Conservation (phyloP, 92 coral and sea anemone genomes). For the Epizoanthus rinbou region DNA sequence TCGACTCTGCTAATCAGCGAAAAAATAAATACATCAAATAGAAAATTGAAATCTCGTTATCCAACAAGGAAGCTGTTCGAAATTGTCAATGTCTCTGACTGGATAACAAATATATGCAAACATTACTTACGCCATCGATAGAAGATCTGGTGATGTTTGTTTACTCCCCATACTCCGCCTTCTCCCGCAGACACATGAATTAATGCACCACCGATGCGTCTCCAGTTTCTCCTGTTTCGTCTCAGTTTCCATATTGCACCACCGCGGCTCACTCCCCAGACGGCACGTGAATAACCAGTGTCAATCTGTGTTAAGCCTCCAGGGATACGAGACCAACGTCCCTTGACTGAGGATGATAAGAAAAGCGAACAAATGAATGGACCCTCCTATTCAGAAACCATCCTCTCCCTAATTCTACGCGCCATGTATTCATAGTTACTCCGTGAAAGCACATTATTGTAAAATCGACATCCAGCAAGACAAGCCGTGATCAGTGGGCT, state of each 20-base stretch:
- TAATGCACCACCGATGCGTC: constrained; percentile 16
- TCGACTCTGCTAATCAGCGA: no score
- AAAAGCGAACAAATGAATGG: not conserved
- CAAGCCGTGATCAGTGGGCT: no score
- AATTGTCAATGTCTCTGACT: no score
- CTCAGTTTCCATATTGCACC: constrained; percentile 21
- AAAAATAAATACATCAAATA: no score
- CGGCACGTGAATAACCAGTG: constrained; percentile 26
- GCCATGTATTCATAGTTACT: no score
- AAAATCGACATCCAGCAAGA: no score
- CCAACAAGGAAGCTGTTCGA: no score
- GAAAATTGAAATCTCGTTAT: no score
- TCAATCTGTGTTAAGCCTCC: constrained; percentile 29
- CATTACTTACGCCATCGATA: constrained; percentile 11
- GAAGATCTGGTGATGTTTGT: constrained; percentile 1
- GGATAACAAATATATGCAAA: no score
- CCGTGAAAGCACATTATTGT: no score
- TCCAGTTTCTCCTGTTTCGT: constrained; percentile 36
- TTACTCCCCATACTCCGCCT: constrained; percentile 35
- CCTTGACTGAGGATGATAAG: not conserved
- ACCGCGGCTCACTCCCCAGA: constrained; percentile 25
- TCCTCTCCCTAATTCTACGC: no score
- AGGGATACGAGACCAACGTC: constrained; percentile 35
- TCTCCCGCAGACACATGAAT: constrained; percentile 28
- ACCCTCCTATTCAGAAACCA: no score